A percentile compares a stretch with the other conserved stretches of the same genome.
Conservation (phyloP, 2,888 invertebrate genomes). For the Amblyteles armatorius region DNA sequence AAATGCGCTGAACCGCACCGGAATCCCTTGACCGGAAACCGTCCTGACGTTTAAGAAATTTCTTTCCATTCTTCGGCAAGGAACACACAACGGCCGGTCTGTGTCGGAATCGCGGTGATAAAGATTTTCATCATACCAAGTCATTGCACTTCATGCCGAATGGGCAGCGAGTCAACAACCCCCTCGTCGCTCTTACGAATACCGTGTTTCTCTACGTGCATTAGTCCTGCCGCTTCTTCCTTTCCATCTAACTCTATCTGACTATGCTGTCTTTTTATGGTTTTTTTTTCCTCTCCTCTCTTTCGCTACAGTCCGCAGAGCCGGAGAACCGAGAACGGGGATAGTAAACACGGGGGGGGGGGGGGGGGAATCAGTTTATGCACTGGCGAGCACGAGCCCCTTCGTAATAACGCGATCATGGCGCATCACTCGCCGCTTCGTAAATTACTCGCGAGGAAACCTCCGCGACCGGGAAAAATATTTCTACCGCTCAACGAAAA, state of each 20-base stretch:
- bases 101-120: slow-evolving; percentile 69
- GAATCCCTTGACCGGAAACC: slow-evolving; percentile 65
- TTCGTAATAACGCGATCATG: slow-evolving; percentile 80
- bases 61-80: slow-evolving; percentile 26
- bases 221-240: slow-evolving; percentile 51
- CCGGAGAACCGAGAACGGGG: slow-evolving; percentile 58
- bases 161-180: slow-evolving; percentile 83
- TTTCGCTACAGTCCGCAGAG: slow-evolving; percentile 63
- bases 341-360: slow-evolving; percentile 64
- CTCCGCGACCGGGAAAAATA: slow-evolving; percentile 21
- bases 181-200: slow-evolving; percentile 63
- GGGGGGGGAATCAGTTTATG: slow-evolving; percentile 79
- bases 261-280: slow-evolving; percentile 25
- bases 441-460: slow-evolving; percentile 49
- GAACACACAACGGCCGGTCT: slow-evolving; percentile 10
- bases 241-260: slow-evolving; percentile 50
- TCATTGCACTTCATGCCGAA: slow-evolving; percentile 84
- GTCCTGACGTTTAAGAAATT: slow-evolving; percentile 38
- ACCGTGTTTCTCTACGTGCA: slow-evolving; percentile 37
- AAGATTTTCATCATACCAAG: slow-evolving; percentile 81
- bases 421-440: slow-evolving; percentile 71
- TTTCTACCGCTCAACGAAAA: slow-evolving; percentile 3
- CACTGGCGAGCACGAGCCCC: slow-evolving; percentile 78
- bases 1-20: slow-evolving; percentile 50
- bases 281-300: slow-evolving; percentile 44